These are phyloP conservation scores for Cryptoblepharus egeriae DNA, from an alignment of 2,797 vertebrate genomes.

Conservation along the genomic window DNA sequence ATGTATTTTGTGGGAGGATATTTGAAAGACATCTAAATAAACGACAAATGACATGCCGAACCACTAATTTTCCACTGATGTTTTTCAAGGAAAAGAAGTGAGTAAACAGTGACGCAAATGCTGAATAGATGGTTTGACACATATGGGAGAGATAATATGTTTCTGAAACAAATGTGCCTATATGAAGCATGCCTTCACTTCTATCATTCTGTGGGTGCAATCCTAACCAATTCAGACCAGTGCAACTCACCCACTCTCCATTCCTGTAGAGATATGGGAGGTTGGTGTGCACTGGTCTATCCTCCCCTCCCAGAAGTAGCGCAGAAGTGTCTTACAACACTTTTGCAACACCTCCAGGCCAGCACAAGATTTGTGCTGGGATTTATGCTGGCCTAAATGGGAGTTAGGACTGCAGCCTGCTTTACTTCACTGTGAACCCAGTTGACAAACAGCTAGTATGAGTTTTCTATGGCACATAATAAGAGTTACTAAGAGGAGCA, in stretches of 20 bases:
- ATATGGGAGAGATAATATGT: background rate
- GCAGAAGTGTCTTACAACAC: too few species aligned
- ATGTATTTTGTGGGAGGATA: background rate
- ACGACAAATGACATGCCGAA: background rate
- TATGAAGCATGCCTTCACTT: background rate
- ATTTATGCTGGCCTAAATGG: too few species aligned
- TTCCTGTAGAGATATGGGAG: too few species aligned
- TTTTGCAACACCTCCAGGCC: too few species aligned
- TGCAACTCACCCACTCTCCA: too few species aligned
- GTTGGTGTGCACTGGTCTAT: too few species aligned
- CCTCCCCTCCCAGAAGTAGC: too few species aligned
- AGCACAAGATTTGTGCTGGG: too few species aligned
- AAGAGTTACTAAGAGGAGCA: background rate
- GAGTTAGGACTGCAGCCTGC: too few species aligned
- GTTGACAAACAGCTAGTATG: background rate
- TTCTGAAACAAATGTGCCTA: background rate
- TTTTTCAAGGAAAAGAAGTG: slow-evolving; percentile 27
- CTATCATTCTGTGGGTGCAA: background rate
- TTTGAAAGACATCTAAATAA: slow-evolving; percentile 8
- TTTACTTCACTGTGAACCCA: background rate
- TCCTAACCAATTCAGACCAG: too few species aligned
- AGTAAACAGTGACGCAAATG: slow-evolving; percentile 7
- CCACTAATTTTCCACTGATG: background rate
- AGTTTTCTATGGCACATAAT: background rate
- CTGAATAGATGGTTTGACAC: background rate